Conservation (phyloP, 2,888 invertebrate species). For the Troglohyphantes excavatus region DNA sequence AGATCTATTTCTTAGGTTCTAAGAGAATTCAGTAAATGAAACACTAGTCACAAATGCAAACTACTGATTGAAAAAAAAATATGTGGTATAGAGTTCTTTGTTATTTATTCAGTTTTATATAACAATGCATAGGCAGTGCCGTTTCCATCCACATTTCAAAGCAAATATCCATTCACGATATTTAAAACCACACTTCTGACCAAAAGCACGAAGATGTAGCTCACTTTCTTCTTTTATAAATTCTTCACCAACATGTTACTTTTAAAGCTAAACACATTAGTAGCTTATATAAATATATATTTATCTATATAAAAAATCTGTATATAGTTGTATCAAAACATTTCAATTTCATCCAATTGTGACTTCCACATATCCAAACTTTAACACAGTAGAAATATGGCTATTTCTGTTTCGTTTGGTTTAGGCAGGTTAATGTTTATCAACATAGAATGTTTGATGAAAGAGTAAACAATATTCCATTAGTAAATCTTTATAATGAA, state of each 20-base stretch:
- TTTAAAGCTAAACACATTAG: background rate
- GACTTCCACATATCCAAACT: background rate
- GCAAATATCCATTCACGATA: background rate
- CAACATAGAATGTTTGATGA: background rate
- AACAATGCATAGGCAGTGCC: background rate
- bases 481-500: background rate
- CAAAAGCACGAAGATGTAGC: background rate
- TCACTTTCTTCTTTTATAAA: background rate
- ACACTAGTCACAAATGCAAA: background rate
- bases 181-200: background rate
- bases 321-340: slow-evolving; percentile 23
- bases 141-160: background rate
- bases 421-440: background rate
- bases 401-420: slow-evolving; percentile 20
- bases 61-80: background rate
- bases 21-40: slow-evolving; percentile 6
- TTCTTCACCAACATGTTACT: background rate
- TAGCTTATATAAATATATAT: slow-evolving; percentile 40
- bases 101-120: background rate
- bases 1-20: slow-evolving; percentile 16
- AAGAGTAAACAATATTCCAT: slow-evolving; percentile 10
- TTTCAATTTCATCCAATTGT: background rate
- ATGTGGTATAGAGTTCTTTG: background rate
- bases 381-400: background rate
- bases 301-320: slow-evolving; percentile 25